Base-by-base conservation (phyloP, 2,888 invertebrate genomes). In the Nomada fabriciana region DNA sequence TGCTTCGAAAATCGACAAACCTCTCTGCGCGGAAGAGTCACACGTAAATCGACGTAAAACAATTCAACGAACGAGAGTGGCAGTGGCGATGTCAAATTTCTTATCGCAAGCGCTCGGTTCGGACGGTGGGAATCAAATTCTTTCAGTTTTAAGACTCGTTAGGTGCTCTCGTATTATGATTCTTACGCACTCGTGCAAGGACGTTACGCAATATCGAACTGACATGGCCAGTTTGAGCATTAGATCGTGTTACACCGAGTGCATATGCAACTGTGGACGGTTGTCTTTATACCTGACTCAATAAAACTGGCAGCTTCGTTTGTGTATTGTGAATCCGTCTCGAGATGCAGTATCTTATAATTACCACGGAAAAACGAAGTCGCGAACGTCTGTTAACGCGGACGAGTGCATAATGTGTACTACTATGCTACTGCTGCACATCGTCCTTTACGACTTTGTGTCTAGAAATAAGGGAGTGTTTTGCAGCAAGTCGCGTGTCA, bases 181-280 rank as follows among this genome's bases (percentile, higher is more conserved):
- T 73, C 64, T 68, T 73, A 73, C 20, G 60, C 61, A 57, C 36
- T 55, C 50, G 72, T 43, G 68, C 57, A 59, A 36, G 43, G 20
- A 42, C 20, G 77, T 83, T 83, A 81, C 60, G 83, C 83, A 83
- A 83, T 77, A 73, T 73, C 55, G 73, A 83, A 82, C 65, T 65
- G 69, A 77, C 47, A 83, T 50, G 83, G 69, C 70, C 82, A 64
- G 82, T 82, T 72, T 29, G 67, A 68, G 76, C 65, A 53, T 65
- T 72, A 76, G 70, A 77, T 83, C 77, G 61, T 63, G 29, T 83
- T 83, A 82, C 82, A 65, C 25, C 50, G 83, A 52, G 61, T 43
- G 57, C 50, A 76, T 57, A 57, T 52, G 74, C 68, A 80, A 71
- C 53, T 36, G 53, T 55, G 25, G 53, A 80, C 80, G 65, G 80